Evolutionary conservation across 37 sponge, comb jelly and placozoan species (phyloP).

Genomic region (Tethya wilhelma): DNA sequence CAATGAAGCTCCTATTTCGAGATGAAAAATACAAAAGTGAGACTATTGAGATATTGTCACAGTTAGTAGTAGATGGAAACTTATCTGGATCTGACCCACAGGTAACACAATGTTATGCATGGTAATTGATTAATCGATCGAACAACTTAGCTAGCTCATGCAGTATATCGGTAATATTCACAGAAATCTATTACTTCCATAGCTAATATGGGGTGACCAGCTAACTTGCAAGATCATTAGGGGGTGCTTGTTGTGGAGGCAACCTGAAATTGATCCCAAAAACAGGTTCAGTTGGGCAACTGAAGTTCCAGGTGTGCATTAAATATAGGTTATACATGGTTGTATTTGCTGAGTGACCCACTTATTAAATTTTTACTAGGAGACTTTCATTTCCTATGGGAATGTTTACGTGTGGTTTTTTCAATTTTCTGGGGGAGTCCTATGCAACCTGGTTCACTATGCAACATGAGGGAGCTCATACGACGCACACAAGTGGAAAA

Average conservation of each 20-base stretch:
- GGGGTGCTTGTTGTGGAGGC: background rate
- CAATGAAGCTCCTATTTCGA: slow-evolving; percentile 26
- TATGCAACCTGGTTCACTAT: slow-evolving; percentile 11
- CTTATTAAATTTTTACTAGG: background rate
- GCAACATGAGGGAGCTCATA: background rate
- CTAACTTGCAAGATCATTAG: slow-evolving; percentile 25
- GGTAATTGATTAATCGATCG: background rate
- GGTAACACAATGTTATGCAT: background rate
- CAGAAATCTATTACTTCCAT: background rate
- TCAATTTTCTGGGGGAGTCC: slow-evolving; percentile 7
- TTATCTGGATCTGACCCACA: slow-evolving; percentile 8
- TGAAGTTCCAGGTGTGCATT: slow-evolving; percentile 30
- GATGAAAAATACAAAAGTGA: slow-evolving; percentile 26
- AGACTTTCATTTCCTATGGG: slow-evolving; percentile 49
- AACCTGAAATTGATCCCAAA: background rate
- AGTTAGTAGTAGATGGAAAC: background rate
- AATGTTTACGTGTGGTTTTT: slow-evolving; percentile 20
- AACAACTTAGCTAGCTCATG: too few species aligned
- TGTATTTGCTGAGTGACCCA: background rate
- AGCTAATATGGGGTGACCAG: slow-evolving; percentile 37
- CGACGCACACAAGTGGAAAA: slow-evolving; percentile 18
- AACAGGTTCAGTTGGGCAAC: slow-evolving; percentile 10
- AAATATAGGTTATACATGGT: background rate
- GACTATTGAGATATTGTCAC: slow-evolving; percentile 16
- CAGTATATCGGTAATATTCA: background rate